Evolutionary conservation across 2,113 vertebrate species (phyloP).

Genomic region (Recurvirostra avosetta): DNA sequence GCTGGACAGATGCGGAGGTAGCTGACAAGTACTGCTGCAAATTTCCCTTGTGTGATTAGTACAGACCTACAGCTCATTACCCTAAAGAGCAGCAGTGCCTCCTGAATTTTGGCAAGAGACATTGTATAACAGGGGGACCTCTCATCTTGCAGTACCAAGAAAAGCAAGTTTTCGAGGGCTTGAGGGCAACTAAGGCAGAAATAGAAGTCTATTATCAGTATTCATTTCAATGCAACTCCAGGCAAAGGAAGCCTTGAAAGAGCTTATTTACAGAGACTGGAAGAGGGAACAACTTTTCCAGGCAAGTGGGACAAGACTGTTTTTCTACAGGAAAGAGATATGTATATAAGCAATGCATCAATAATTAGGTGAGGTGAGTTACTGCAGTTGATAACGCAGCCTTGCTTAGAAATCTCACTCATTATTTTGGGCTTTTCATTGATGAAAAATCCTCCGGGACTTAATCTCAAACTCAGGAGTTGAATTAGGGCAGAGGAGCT

Average conservation of each 20-base stretch:
- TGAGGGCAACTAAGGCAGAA: not conserved
- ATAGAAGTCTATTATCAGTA: not conserved
- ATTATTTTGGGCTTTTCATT: not conserved
- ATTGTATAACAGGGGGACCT: not conserved
- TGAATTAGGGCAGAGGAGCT: not conserved
- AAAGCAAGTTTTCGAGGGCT: conserved; percentile 13
- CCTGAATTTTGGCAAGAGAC: not conserved
- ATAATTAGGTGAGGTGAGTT: not conserved
- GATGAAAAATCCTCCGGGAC: not conserved
- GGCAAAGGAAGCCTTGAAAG: conserved; percentile 1
- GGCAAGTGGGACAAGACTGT: not conserved
- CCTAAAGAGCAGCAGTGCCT: not conserved
- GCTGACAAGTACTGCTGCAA: not conserved
- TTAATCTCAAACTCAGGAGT: not conserved
- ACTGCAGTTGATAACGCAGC: not conserved
- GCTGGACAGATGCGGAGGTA: not conserved
- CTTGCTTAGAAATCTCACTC: not conserved
- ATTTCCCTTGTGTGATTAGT: not conserved
- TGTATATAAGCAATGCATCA: not conserved
- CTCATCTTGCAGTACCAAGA: not conserved
- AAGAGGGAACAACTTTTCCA: not conserved
- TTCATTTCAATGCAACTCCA: not conserved
- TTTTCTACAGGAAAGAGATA: not conserved
- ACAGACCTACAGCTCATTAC: not conserved
- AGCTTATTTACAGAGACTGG: not conserved